Evolutionary conservation across 2,113 vertebrate genomes (phyloP), one percentile per base, ranked within the genome.

Genomic region (Cygnus buccinator): DNA sequence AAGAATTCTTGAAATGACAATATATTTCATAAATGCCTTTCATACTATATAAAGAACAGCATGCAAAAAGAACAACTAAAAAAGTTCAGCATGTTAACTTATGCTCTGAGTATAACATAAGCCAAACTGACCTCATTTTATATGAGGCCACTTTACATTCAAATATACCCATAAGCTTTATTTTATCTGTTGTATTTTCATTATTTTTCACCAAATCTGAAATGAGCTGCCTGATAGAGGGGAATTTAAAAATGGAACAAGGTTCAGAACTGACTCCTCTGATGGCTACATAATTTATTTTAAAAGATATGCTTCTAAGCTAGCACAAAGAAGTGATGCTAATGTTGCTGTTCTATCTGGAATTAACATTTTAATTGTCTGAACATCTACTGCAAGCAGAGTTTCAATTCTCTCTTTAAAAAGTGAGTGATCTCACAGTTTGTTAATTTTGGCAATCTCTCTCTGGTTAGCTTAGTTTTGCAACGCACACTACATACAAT

Each of bases 131-230:
- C 91, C 74, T 97, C 89, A 95, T 94, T 95, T 97, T 96, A 91
- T 94, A 84, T 65, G 63, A 94, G 95, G 55, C 84, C 90, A 85
- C 91, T 96, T 94, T 61, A 84, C 91, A 80, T 84, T 93, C 70
- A 91, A 96, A 97, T 97, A 91, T 77, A 95, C 77, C 66, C 78
- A 66, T 76, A 54, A 90, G 86, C 88, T 93, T 93, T 95, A 89
- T 87, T 96, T 97, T 97, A 97, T 97, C 97, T 97, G 46, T 94
- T 96, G 84, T 58, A 83, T 86, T 94, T 97, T 96, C 96, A 93
- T 96, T 97, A 90, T 96, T 98, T 95, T 95, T 94, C 84, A 95
- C 94, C 81, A 97, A 96, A 97, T 93, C 66, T 90, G 91, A 94
- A 93, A 93, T 85, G 63, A 96, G 67, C 87, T 1, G 6, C 58